These are phyloP conservation scores for Vulpes lagopus DNA, from an alignment of 2,113 vertebrate genomes.

Conservation along the genomic window DNA sequence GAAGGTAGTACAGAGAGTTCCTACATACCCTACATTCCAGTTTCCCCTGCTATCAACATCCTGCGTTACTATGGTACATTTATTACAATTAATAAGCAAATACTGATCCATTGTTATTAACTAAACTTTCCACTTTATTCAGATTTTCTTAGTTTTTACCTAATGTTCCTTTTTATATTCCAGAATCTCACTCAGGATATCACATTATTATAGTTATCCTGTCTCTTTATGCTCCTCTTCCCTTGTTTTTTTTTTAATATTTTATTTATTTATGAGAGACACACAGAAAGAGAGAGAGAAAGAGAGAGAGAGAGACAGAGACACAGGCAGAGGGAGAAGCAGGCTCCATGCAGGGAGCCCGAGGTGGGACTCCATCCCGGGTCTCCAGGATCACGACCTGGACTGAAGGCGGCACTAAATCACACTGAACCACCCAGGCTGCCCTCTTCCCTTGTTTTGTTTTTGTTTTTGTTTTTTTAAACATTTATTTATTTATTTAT, in stretches of 20 bases:
- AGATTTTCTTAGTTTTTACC: slow-evolving; percentile 17
- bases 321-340: too few species aligned
- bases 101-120: not conserved
- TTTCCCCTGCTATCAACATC: not conserved
- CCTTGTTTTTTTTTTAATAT: not conserved
- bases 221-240: not conserved
- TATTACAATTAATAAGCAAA: not conserved
- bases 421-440: too few species aligned
- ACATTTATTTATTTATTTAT: too few species aligned
- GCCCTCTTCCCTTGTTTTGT: too few species aligned
- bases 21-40: not conserved
- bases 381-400: too few species aligned
- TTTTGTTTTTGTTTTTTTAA: too few species aligned
- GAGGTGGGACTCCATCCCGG: accelerated
- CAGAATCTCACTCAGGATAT: not conserved
- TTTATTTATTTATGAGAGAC: too few species aligned
- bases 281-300: too few species aligned
- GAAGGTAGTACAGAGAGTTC: not conserved
- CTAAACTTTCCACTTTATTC: not conserved
- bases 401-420: too few species aligned
- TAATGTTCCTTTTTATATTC: not conserved
- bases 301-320: too few species aligned
- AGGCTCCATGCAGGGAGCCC: too few species aligned
- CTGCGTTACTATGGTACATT: not conserved
- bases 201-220: not conserved